Evolutionary conservation across 2,888 invertebrate genomes (phyloP), one percentile per base, ranked within the genome.

Genomic region (Polydrusus tereticollis): DNA sequence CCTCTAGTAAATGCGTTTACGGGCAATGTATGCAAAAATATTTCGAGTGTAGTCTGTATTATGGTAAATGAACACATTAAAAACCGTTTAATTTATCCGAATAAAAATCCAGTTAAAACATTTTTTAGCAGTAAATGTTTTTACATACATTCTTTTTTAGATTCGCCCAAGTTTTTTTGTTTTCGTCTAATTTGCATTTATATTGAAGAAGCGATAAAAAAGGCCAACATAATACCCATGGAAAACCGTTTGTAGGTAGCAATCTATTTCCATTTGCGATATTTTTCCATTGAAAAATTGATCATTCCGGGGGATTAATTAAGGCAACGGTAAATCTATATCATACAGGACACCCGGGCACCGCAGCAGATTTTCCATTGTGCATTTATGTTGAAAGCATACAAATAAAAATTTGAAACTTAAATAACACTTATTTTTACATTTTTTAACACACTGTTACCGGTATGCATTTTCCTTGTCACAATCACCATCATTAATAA

Each of bases 141-240:
- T 47, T 45, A 8, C 20, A 10, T 20, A 14, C 14, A 26, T 26
- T 50, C 26, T 47, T 20, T 50, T 38, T n/a, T 38, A 5, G 23
- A 50, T 50, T 23, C n/a, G n/a, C 4, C 16, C 16, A 20, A 18
- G 43, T 43, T 43, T 41, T 36, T 50, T 50, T 26, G 26, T 50
- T 26, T 50, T 12, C 26, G 26, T 14, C 68, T 38, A 55, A 69
- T 69, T 69, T 62, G 43, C 60, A 68, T 68, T 60, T 68, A 68
- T 60, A 68, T 62, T 60, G 60, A 47, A 68, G 52, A 50, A 38
- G 38, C 47, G 60, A 60, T 43, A 68, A 68, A 68, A 67, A 66
- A 21, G 16, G 14, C 26, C 26, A 26, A 50, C 50, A 50, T 50
- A 50, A 26, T 50, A 20, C 20, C 67, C 29, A 41, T 59, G 59